Evolutionary conservation across 1,140 invertebrate genomes (phyloP).

Genomic region (Neodiprion pinetum): DNA sequence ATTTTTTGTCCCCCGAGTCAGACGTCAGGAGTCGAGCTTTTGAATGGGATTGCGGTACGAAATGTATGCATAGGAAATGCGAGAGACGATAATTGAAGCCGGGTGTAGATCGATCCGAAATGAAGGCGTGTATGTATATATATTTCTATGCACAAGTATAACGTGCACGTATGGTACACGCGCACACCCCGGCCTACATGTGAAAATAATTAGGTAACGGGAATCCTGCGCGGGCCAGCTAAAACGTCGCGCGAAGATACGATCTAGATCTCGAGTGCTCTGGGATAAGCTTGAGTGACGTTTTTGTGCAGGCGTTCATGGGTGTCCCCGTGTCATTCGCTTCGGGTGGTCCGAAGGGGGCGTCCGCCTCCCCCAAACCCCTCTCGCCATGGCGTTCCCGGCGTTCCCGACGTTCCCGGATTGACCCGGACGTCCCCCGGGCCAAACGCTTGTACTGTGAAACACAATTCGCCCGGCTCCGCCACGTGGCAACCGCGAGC

Average conservation of each 20-base stretch:
- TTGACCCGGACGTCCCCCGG: neutral
- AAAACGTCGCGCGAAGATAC: constrained; percentile 33
- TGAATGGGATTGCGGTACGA: too few species aligned
- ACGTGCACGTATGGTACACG: too few species aligned
- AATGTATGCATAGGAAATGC: too few species aligned
- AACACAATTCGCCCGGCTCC: neutral
- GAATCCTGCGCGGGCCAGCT: neutral
- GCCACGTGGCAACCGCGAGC: constrained; percentile 1
- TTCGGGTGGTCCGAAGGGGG: constrained; percentile 3
- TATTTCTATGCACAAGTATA: too few species aligned
- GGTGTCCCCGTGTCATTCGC: constrained; percentile 30
- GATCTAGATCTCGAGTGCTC: constrained; percentile 40
- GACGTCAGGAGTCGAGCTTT: too few species aligned
- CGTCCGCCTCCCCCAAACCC: neutral
- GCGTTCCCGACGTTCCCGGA: neutral
- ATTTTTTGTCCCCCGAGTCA: too few species aligned
- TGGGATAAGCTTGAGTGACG: constrained; percentile 55
- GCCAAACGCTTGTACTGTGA: constrained; percentile 1
- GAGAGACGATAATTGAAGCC: too few species aligned
- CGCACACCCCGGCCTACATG: too few species aligned
- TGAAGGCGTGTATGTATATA: too few species aligned
- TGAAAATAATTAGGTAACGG: constrained; percentile 45
- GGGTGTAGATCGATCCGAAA: too few species aligned
- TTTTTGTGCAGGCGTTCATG: constrained; percentile 47
- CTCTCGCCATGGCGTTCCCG: neutral